Conservation (phyloP, 2,797 vertebrate genomes). For the Pseudomugil tenellus region DNA sequence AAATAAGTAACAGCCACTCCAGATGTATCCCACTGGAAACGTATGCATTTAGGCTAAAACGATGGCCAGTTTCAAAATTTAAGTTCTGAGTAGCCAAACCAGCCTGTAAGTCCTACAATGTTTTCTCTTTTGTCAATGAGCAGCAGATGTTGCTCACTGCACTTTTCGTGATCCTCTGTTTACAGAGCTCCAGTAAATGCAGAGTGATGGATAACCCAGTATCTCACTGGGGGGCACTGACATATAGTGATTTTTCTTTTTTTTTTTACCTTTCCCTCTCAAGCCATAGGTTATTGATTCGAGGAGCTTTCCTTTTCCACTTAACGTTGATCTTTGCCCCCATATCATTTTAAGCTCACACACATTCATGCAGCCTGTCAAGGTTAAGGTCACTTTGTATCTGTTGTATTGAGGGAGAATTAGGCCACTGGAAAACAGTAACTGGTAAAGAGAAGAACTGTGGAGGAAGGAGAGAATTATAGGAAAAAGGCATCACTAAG, state of each 20-base stretch:
- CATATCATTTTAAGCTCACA: constrained; percentile 39
- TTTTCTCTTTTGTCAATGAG: constrained; percentile 21
- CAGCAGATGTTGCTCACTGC: constrained; percentile 20
- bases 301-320: constrained; percentile 40
- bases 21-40: constrained; percentile 10
- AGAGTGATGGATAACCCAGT: constrained; percentile 57
- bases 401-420: constrained; percentile 27
- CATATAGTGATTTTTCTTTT: constrained; percentile 42
- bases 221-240: constrained; percentile 31
- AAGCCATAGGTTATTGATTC: constrained; percentile 68
- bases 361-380: constrained; percentile 22
- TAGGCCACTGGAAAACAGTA: constrained; percentile 29
- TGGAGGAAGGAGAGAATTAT: constrained; percentile 3
- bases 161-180: constrained; percentile 3
- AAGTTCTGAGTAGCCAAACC: background rate
- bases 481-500: background rate
- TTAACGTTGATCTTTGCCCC: constrained; percentile 36
- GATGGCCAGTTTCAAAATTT: background rate
- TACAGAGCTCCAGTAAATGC: constrained; percentile 45
- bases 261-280: constrained; percentile 39
- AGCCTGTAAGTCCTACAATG: constrained; percentile 46
- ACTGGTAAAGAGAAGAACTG: constrained; percentile 12
- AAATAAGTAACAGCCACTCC: constrained; percentile 11
- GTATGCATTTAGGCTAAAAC: constrained; percentile 1
- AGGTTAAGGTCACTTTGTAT: constrained; percentile 55